A percentile compares a stretch with the other conserved stretches of the same genome.
These are phyloP conservation scores for Chrysolina haemoptera DNA, from an alignment of 2,888 invertebrate species.

Conservation along the genomic window DNA sequence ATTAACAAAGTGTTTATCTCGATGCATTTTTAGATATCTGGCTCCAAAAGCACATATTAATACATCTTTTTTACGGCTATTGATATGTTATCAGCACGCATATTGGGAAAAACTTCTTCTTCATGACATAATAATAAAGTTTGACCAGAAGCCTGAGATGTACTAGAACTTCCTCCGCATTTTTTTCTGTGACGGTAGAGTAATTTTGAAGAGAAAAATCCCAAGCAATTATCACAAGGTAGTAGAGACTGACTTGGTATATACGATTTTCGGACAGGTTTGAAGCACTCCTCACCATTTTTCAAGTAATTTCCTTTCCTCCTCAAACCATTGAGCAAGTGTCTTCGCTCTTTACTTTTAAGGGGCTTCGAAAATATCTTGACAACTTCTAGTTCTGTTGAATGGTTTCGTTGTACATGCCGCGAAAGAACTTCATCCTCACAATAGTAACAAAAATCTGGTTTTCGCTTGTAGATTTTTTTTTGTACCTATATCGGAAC, in stretches of 20 bases:
- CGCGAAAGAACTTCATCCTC: constrained; percentile 17
- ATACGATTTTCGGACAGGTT: too few species aligned
- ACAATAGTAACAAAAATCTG: constrained; percentile 19
- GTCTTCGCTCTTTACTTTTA: constrained; percentile 6
- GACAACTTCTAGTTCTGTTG: constrained; percentile 11
- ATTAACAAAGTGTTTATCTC: constrained; percentile 39
- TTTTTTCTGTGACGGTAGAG: neutral
- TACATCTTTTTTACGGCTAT: constrained; percentile 35
- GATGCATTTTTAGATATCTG: constrained; percentile 40
- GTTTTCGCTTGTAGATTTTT: neutral
- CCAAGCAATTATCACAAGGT: too few species aligned
- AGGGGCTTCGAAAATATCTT: constrained; percentile 6
- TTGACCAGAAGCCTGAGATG: neutral
- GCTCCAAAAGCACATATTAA: constrained; percentile 43
- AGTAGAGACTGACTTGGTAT: too few species aligned
- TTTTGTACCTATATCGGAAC: too few species aligned
- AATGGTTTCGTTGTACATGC: constrained; percentile 19
- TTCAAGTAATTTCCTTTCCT: constrained; percentile 26
- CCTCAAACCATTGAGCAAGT: constrained; percentile 1
- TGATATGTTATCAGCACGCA: constrained; percentile 42
- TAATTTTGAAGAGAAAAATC: too few species aligned
- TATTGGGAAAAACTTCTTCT: constrained; percentile 39
- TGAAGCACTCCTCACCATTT: neutral
- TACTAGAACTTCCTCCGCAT: neutral
- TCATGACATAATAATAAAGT: neutral